These are phyloP conservation scores for Naja naja DNA, from an alignment of 2,113 vertebrate species.

Conservation along the genomic window DNA sequence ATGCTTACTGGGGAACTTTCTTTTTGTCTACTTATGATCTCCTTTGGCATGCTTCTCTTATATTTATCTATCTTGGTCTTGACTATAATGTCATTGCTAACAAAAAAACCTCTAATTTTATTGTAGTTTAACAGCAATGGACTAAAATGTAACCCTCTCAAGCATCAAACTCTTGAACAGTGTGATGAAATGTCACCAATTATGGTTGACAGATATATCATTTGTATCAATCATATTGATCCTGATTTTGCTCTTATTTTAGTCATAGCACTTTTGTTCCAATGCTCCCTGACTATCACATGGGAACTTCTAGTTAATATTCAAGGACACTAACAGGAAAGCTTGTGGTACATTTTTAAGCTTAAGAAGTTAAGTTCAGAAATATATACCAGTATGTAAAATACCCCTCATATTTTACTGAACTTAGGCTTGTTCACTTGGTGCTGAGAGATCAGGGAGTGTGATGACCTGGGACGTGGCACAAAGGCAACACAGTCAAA, in stretches of 20 bases:
- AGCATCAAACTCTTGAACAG: constrained; percentile 45
- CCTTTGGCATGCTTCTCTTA: constrained; percentile 20
- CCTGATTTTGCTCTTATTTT: background rate
- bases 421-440: background rate
- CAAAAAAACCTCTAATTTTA: constrained; percentile 54
- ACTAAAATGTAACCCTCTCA: constrained; percentile 54
- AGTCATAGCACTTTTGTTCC: background rate
- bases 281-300: background rate
- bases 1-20: constrained; percentile 36
- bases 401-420: background rate
- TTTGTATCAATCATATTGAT: background rate
- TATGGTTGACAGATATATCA: constrained; percentile 24
- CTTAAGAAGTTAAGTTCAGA: background rate
- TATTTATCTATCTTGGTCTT: constrained; percentile 44
- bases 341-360: background rate
- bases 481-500: no score
- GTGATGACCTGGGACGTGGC: no score
- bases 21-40: constrained; percentile 30
- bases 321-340: background rate
- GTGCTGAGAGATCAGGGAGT: background rate
- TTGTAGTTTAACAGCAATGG: constrained; percentile 54
- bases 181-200: constrained; percentile 28
- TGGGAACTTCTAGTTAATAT: background rate
- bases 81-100: constrained; percentile 59
- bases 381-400: background rate